These are phyloP conservation scores for Plecotus auritus DNA, from an alignment of 2,113 vertebrate species.

Conservation along the genomic window DNA sequence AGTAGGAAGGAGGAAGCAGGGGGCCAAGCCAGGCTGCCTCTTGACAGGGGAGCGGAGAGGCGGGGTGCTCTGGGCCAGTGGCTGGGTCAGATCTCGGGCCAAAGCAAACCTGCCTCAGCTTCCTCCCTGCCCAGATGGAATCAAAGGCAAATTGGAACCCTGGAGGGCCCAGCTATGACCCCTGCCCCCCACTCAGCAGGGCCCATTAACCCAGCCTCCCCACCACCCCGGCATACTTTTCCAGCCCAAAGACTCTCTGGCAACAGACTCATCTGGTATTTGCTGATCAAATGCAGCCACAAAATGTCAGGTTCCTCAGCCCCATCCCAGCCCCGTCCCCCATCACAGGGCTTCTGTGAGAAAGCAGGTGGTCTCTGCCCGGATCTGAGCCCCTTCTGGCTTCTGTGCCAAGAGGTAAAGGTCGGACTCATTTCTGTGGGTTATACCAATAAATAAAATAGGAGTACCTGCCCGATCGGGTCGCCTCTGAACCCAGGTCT, in stretches of 20 bases:
- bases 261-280: constrained; percentile 3
- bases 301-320: not conserved
- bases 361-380: not conserved
- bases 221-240: not conserved
- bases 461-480: not conserved
- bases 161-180: constrained; percentile 70
- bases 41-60: constrained; percentile 55
- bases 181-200: constrained; percentile 49
- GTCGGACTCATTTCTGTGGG: not conserved
- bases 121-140: constrained; percentile 63
- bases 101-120: constrained; percentile 71
- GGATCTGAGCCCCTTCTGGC: not conserved
- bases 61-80: constrained; percentile 39
- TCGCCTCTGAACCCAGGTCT: not conserved
- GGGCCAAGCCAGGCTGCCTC: constrained; percentile 2
- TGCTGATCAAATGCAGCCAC: not conserved
- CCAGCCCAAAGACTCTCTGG: not conserved
- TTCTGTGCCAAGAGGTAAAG: not conserved
- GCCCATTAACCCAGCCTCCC: constrained; percentile 27
- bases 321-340: not conserved
- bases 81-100: constrained; percentile 69
- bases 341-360: not conserved
- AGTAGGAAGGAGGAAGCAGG: not conserved
- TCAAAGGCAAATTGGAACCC: constrained; percentile 73
- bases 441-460: not conserved